Percentiles rank a stretch among this genome's conserved stretches.
These are phyloP conservation scores for Propithecus perrieri DNA, from an alignment of 2,797 vertebrate species.

Conservation along the genomic window DNA sequence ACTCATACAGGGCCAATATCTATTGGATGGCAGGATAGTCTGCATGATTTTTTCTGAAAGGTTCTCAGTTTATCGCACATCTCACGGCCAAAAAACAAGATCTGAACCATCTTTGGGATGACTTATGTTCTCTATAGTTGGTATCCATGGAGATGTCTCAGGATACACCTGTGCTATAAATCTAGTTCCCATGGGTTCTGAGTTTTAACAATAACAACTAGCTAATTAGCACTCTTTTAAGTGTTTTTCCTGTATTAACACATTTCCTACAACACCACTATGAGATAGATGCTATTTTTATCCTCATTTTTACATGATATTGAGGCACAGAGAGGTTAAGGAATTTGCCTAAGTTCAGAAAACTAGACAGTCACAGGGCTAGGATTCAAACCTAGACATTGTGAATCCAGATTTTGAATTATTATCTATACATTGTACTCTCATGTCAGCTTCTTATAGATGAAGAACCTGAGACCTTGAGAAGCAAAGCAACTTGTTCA, in stretches of 20 bases:
- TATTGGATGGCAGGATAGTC: not conserved
- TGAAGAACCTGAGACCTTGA: not conserved
- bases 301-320: not conserved
- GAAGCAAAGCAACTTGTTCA: not conserved
- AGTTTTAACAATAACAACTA: conserved; percentile 1
- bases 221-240: not conserved
- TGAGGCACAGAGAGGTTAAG: not conserved
- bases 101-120: not conserved
- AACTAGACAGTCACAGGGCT: not conserved
- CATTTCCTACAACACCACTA: not conserved
- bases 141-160: not conserved
- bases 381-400: not conserved
- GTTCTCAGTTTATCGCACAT: not conserved
- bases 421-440: not conserved
- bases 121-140: not conserved
- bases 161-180: not conserved
- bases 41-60: not conserved
- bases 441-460: not conserved
- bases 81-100: not conserved
- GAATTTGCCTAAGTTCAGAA: not conserved
- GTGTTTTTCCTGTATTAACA: not conserved
- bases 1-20: not conserved
- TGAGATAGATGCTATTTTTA: not conserved
- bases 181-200: not conserved
- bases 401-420: not conserved